Evolutionary conservation across 2,113 vertebrate genomes (phyloP).

Genomic region (Seriola aureovittata): DNA sequence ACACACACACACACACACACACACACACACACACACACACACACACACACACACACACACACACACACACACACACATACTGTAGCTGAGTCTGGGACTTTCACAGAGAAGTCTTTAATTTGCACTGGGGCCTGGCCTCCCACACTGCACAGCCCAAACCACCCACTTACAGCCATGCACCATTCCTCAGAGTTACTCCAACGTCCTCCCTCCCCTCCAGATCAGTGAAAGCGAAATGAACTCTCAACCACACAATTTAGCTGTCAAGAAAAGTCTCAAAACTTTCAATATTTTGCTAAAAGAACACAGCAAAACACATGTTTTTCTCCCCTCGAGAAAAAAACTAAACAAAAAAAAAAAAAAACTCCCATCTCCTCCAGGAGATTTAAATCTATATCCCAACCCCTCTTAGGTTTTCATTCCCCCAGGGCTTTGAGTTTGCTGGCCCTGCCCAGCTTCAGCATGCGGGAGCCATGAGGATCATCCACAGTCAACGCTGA

Average conservation of each 20-base stretch:
- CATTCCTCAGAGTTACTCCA: constrained; percentile 55
- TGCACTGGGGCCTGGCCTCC: constrained; percentile 79
- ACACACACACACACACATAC: constrained; percentile 59
- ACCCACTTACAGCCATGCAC: constrained; percentile 77
- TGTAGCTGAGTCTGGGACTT: constrained; percentile 78
- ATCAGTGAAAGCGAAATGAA: constrained; percentile 62
- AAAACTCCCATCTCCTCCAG: not conserved
- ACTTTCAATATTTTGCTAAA: constrained; percentile 35
- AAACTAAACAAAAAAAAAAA: not conserved
- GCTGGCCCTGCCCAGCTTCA: constrained; percentile 69
- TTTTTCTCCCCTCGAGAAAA: constrained; percentile 1
- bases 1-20: constrained; percentile 55
- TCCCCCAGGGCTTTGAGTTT: constrained; percentile 58
- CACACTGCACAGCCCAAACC: constrained; percentile 80
- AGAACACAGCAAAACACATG: constrained; percentile 26
- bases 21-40: constrained; percentile 47
- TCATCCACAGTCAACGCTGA: constrained; percentile 77
- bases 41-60: constrained; percentile 57
- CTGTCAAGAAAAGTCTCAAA: constrained; percentile 52
- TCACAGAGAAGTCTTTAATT: constrained; percentile 85
- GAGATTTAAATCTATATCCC: constrained; percentile 42
- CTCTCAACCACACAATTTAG: constrained; percentile 53
- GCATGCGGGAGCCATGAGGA: constrained; percentile 77
- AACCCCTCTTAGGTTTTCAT: constrained; percentile 58
- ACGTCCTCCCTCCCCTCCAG: constrained; percentile 43